Evolutionary conservation across 2,797 vertebrate species (phyloP), one percentile per base, ranked within the genome.

Genomic region (Aerospiza tachiro): DNA sequence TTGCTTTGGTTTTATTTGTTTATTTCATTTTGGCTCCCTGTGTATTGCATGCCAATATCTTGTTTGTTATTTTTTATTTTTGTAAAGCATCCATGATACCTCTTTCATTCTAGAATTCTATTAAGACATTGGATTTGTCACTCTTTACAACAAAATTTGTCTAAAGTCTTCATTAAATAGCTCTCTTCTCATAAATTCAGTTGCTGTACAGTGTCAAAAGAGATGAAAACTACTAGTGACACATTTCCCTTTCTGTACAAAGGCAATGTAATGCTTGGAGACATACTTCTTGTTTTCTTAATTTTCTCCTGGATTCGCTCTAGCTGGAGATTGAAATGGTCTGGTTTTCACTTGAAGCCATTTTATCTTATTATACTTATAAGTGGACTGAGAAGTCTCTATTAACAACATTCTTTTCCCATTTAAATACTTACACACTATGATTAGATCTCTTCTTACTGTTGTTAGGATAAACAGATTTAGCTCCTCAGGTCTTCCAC

Each of bases 401-500:
- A 21, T 77, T 80, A 91, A 75, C 12, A 63, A 47, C 52, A 52
- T 50, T 77, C 9, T 91, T 89, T 86, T 82, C 4, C 52, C 11
- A 61, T 78, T 77, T 71, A 87, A 55, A 55, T 40, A 38, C 33
- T 82, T 65, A 36, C 11, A 35, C 5, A 16, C 6, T 80, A n/a
- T 5, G 49, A 56, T 78, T 75, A 81, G 40, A 78, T 79, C 77
- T 86, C n/a, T n/a, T 78, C 44, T 81, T 44, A 36, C 36, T 85
- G 31, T 70, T 53, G 23, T 68, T 81, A 73, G 7, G 62, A 19
- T 85, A 75, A 95, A 90, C 45, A 93, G 42, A 83, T 92, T 86
- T 56, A 78, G 20, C 12, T 75, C 10, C 23, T 59, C 62, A 87
- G 58, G 16, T 71, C 63, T 89, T 95, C 52, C 52, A 79, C 45